Evolutionary conservation across 1,140 invertebrate genomes (phyloP).

Genomic region (Drosophila ananassae): DNA sequence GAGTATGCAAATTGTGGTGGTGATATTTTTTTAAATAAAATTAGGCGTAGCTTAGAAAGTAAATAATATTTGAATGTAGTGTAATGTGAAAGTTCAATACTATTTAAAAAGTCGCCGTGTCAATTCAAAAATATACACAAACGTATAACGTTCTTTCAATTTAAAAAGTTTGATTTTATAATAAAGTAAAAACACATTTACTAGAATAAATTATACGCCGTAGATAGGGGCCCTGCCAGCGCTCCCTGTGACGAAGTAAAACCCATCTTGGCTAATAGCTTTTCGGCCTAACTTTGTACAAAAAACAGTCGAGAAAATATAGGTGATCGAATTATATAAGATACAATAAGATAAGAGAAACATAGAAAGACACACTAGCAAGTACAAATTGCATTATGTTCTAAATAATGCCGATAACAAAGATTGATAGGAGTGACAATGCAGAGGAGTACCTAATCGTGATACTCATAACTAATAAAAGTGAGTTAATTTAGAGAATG

Average conservation of each 20-base stretch:
- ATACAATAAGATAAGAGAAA: constrained; percentile 31
- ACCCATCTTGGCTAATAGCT: not conserved
- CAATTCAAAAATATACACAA: not conserved
- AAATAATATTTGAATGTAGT: no score
- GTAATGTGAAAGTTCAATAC: not conserved
- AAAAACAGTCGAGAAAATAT: constrained; percentile 5
- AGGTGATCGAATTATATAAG: constrained; percentile 5
- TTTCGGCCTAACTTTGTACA: not conserved
- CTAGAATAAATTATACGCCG: no score
- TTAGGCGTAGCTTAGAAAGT: not conserved
- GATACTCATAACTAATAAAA: not conserved
- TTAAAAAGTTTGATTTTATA: not conserved
- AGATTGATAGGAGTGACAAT: not conserved
- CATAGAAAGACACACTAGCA: constrained; percentile 41
- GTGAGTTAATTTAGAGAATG: not conserved
- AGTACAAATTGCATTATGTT: constrained; percentile 59
- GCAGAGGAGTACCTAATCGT: not conserved
- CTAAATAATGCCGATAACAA: constrained; percentile 45
- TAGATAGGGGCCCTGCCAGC: no score
- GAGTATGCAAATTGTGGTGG: not conserved
- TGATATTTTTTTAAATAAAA: not conserved
- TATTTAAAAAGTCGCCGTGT: not conserved
- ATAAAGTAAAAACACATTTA: no score
- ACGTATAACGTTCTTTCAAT: not conserved
- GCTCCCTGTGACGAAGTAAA: no score